Evolutionary conservation across 2,888 invertebrate genomes (phyloP).

Genomic region (Subacronicta megacephala): DNA sequence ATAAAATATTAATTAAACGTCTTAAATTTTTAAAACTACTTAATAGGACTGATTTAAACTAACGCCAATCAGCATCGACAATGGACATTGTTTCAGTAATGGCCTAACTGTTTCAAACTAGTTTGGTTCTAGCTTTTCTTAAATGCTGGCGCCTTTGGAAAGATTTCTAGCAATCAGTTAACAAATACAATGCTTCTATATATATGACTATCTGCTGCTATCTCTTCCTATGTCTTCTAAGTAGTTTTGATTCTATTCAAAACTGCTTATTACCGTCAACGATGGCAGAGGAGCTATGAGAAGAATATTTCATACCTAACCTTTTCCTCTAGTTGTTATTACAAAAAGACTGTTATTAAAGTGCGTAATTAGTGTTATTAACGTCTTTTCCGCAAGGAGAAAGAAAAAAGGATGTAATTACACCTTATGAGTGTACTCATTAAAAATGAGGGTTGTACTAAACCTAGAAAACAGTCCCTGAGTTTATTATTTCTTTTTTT

Average conservation of each 20-base stretch:
- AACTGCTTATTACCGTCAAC: conserved; percentile 6
- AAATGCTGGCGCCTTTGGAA: not conserved
- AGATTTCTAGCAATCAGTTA: not conserved
- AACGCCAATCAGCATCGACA: too few relatives aligned
- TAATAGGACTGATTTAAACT: too few relatives aligned
- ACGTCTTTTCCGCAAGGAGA: conserved; percentile 1
- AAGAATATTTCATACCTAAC: conserved; percentile 26
- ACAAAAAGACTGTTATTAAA: conserved; percentile 17
- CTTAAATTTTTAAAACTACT: too few relatives aligned
- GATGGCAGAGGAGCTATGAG: conserved; percentile 27
- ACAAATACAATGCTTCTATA: not conserved
- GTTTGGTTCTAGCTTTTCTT: too few relatives aligned
- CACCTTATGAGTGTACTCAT: conserved; percentile 2
- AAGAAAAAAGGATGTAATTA: conserved; percentile 6
- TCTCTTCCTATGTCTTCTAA: too few relatives aligned
- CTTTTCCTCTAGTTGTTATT: conserved; percentile 26
- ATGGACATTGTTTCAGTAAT: too few relatives aligned
- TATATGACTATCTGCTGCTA: too few relatives aligned
- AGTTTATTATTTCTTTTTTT: too few relatives aligned
- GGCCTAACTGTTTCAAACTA: too few relatives aligned
- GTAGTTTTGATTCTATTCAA: too few relatives aligned
- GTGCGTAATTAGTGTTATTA: conserved; percentile 17
- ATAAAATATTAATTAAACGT: too few relatives aligned
- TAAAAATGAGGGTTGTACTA: not conserved
- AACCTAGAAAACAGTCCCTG: too few relatives aligned